Evolutionary conservation across 2,113 vertebrate species (phyloP).

Genomic region (Suricata suricatta): DNA sequence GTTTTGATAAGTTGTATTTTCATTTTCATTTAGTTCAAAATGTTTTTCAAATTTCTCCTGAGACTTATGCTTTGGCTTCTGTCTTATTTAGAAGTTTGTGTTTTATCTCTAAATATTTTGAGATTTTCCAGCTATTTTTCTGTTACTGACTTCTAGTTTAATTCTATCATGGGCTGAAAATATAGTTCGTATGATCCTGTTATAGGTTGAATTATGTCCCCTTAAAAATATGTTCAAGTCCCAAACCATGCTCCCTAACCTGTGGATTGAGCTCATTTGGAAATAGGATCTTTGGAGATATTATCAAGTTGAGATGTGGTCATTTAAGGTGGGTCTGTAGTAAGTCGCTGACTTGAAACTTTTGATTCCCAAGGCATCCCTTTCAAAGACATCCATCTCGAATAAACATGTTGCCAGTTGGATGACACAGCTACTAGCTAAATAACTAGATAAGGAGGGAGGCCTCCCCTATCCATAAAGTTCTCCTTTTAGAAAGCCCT

Average conservation of each 20-base stretch:
- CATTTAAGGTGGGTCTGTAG: background rate
- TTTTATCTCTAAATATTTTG: background rate
- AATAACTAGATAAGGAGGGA: background rate
- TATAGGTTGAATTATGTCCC: background rate
- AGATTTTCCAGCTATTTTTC: background rate
- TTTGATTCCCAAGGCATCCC: background rate
- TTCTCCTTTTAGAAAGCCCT: background rate
- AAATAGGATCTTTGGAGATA: background rate
- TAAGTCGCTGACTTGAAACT: background rate
- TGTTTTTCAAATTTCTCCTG: background rate
- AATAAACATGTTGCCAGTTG: background rate
- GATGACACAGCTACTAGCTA: background rate
- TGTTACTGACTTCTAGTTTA: slow-evolving; percentile 15
- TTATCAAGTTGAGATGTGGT: background rate
- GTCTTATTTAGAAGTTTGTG: background rate
- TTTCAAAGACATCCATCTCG: background rate
- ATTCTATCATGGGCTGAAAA: background rate
- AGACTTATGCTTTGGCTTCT: background rate
- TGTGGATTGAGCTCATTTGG: background rate
- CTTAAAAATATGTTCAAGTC: background rate
- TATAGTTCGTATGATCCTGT: background rate
- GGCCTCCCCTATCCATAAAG: background rate
- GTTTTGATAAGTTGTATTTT: slow-evolving; percentile 9
- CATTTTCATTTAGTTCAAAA: background rate
- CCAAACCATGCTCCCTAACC: background rate